Conservation (phyloP, 1,140 invertebrate species). For the Ditylenchus dipsaci region DNA sequence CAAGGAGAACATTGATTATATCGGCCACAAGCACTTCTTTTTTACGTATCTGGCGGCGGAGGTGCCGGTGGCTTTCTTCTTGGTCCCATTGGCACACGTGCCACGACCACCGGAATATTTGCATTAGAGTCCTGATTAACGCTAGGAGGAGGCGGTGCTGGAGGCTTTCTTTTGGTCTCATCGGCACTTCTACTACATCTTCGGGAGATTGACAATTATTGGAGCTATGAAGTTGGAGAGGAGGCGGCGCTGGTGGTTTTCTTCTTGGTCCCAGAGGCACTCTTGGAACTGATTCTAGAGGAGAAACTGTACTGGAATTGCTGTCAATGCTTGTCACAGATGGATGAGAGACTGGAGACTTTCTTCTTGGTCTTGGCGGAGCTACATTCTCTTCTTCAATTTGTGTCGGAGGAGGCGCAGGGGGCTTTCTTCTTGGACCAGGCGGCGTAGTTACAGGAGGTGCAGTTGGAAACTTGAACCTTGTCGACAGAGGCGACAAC, state of each 20-base stretch:
- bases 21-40: too few relatives aligned
- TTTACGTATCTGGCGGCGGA: background rate
- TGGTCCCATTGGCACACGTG: background rate
- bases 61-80: slow-evolving; percentile 1
- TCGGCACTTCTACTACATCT: background rate
- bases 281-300: background rate
- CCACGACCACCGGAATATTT: background rate
- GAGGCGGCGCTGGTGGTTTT: background rate
- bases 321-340: background rate
- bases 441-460: background rate
- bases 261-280: background rate
- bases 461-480: slow-evolving; percentile 39
- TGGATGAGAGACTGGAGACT: too few relatives aligned
- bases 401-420: slow-evolving; percentile 15
- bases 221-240: background rate
- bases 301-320: background rate
- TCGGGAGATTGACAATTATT: too few relatives aligned
- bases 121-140: background rate
- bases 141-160: background rate
- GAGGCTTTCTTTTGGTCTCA: background rate
- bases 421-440: slow-evolving; percentile 16
- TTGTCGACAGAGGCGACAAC: slow-evolving; percentile 39
- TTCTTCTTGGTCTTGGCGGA: background rate
- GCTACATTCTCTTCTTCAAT: background rate
- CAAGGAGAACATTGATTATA: too few relatives aligned